A percentile compares a stretch with the other conserved stretches of the same genome.
Conservation (phyloP, 2,113 vertebrate genomes). For the Leucopsar rothschildi region DNA sequence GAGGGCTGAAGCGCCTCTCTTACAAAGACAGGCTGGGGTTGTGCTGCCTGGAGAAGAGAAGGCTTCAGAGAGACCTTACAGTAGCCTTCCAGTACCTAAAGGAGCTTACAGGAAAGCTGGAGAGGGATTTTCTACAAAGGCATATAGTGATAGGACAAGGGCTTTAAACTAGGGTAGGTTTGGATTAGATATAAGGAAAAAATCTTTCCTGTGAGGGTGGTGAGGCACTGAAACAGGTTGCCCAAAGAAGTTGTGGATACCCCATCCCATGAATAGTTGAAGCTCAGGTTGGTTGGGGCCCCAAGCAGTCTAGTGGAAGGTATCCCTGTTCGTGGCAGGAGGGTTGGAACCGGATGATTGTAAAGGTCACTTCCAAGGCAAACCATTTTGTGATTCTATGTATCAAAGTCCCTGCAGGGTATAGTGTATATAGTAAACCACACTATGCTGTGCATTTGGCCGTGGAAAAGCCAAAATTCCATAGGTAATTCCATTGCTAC, state of each 20-base stretch:
- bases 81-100: neutral
- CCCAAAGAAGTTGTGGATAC: neutral
- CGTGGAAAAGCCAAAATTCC: neutral
- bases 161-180: neutral
- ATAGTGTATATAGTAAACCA: neutral
- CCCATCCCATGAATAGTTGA: neutral
- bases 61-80: neutral
- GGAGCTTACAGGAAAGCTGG: neutral
- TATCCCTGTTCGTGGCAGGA: neutral
- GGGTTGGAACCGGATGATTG: fast-evolving
- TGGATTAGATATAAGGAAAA: neutral
- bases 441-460: fast-evolving
- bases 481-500: neutral
- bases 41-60: neutral
- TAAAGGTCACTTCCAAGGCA: neutral
- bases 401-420: neutral
- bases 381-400: neutral
- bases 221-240: neutral
- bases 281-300: neutral
- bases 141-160: neutral
- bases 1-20: neutral
- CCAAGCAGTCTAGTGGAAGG: neutral
- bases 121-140: neutral
- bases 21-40: too few species aligned
- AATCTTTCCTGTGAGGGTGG: neutral